These are phyloP conservation scores for Pemphigus obesinymphae DNA, from an alignment of 1,140 invertebrate species.

Conservation along the genomic window DNA sequence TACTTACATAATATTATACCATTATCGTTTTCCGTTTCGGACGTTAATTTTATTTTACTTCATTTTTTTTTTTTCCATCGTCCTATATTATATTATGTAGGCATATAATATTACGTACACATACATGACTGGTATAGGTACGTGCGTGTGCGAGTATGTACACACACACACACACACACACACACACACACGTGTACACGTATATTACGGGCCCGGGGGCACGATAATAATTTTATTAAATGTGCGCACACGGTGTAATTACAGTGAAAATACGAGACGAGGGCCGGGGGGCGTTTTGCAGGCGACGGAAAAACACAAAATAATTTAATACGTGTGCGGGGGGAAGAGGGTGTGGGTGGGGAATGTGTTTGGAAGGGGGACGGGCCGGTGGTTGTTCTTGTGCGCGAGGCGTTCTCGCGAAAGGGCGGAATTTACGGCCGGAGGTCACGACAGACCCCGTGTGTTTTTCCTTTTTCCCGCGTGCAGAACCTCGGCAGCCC, in stretches of 20 bases:
- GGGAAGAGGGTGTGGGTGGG: no score
- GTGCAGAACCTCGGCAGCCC: not conserved
- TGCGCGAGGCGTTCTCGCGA: not conserved
- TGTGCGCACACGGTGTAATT: not conserved
- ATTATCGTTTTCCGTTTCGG: no score
- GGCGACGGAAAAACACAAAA: constrained; percentile 26
- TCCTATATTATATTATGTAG: no score
- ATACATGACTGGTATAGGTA: no score
- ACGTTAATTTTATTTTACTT: no score
- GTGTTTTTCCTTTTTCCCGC: not conserved
- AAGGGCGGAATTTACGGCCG: constrained; percentile 30
- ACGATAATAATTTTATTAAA: constrained; percentile 25
- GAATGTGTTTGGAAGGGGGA: no score
- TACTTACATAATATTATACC: no score
- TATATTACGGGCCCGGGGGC: no score
- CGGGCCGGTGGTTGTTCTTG: not conserved
- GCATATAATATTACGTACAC: no score
- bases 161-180: not conserved
- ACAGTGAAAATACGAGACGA: constrained; percentile 14
- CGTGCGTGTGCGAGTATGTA: not conserved
- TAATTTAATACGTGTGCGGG: constrained; percentile 21
- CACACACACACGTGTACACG: not conserved
- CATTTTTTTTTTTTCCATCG: no score
- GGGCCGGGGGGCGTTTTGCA: not conserved
- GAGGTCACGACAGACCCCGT: constrained; percentile 15